Evolutionary conservation across 2,888 invertebrate genomes (phyloP), one percentile per base, ranked within the genome.

Genomic region (Lasioglossum leucozonium): DNA sequence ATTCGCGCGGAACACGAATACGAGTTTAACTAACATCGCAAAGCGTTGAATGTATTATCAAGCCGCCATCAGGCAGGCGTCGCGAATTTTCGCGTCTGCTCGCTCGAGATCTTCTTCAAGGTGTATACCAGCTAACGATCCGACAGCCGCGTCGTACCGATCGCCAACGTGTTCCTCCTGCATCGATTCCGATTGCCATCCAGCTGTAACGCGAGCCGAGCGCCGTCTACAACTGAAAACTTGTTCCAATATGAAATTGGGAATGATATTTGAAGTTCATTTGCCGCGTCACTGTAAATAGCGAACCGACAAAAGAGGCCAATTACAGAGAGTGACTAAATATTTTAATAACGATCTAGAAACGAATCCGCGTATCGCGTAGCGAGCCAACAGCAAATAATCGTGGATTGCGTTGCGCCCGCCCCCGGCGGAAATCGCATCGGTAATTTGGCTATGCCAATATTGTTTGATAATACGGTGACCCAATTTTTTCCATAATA

Each of bases 1-100:
- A 51, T 65, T 16, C 67, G 44, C 26, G 62, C 1, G 8, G 44
- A 65, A 79, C 51, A 55, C 55, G 42, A 76, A 26, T 40, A 62
- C 40, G 72, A 76, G 72, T 79, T 75, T 72, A 37, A 58, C 71
- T n/a, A 76, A 76, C 42, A 55, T 72, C 37, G 47, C 42, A 67
- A 65, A 34, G 47, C 55, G 55, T 79, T 79, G 76, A 42, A 58
- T 67, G 42, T 62, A 74, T 79, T 71, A 72, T 79, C 79, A 75
- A 40, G 62, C 30, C 30, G 30, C 30, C 62, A 62, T 62, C 62
- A 30, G 71, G 37, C 51, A 30, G 71, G 37, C 51, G 62, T 47
- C 62, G 40, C 47, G 42, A 74, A 76, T 79, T 67, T 76, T 75
- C 72, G 51, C 67, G 76, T 1, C 34, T 44, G 42, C 72, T 72